A percentile compares a stretch with the other conserved stretches of the same genome.
These are phyloP conservation scores for Phrynocephalus guinanensis DNA, from an alignment of 2,797 vertebrate genomes.

Conservation along the genomic window DNA sequence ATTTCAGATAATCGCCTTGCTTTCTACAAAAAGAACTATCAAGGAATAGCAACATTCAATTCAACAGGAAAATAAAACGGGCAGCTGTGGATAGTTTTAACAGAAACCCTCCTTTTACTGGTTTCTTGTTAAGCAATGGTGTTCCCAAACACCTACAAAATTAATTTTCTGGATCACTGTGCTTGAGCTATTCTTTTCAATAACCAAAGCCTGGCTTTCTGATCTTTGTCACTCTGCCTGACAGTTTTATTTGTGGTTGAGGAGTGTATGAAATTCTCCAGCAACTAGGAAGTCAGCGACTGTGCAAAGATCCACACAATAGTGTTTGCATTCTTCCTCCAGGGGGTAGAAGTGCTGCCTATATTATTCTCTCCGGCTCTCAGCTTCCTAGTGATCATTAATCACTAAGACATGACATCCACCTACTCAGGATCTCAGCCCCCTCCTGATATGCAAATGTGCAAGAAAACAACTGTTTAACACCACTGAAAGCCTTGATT, in stretches of 20 bases:
- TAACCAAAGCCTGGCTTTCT: constrained; percentile 76
- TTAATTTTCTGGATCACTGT: constrained; percentile 87
- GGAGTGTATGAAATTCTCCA: constrained; percentile 86
- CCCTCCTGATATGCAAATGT: constrained; percentile 81
- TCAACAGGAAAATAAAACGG: constrained; percentile 77
- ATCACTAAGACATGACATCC: constrained; percentile 85
- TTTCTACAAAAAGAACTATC: constrained; percentile 60
- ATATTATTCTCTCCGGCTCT: constrained; percentile 76
- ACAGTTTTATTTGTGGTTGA: constrained; percentile 85
- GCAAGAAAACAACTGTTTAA: constrained; percentile 73
- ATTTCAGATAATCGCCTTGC: constrained; percentile 53
- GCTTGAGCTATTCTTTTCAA: constrained; percentile 83
- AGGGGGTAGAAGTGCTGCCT: constrained; percentile 82
- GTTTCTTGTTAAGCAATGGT: constrained; percentile 77
- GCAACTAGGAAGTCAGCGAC: constrained; percentile 82
- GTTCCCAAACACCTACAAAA: constrained; percentile 80
- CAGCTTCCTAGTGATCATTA: constrained; percentile 83
- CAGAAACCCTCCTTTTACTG: constrained; percentile 74
- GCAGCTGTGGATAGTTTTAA: constrained; percentile 69
- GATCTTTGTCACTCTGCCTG: constrained; percentile 81
- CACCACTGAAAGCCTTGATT: constrained; percentile 70
- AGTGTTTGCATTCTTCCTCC: constrained; percentile 84
- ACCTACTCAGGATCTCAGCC: constrained; percentile 78
- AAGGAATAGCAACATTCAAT: constrained; percentile 66
- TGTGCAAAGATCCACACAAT: constrained; percentile 82